Conservation (phyloP, 2,113 vertebrate species). For the Felis chaus region DNA sequence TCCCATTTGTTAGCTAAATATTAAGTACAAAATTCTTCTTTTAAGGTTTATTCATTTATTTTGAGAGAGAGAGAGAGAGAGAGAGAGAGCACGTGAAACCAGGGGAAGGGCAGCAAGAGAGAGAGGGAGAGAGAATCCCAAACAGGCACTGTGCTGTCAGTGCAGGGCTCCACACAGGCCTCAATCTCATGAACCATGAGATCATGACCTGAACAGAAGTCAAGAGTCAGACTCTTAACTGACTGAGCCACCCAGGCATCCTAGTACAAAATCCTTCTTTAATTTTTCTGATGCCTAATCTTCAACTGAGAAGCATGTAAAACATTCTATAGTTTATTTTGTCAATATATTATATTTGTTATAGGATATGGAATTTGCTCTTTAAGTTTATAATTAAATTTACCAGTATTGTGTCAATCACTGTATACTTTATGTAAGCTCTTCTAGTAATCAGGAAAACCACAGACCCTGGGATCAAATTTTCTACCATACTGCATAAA, state of each 20-base stretch:
- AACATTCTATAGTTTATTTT: not conserved
- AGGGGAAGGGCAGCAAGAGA: too few relatives aligned
- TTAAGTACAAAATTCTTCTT: not conserved
- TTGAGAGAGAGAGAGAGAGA: too few relatives aligned
- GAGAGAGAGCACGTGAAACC: rapidly evolving
- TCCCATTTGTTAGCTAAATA: not conserved
- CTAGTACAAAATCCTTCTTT: not conserved
- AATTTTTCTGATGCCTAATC: not conserved
- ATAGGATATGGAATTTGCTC: not conserved
- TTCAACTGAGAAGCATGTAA: not conserved
- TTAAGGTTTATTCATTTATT: too few relatives aligned
- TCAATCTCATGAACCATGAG: too few relatives aligned
- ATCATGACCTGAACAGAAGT: too few relatives aligned
- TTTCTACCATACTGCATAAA: not conserved
- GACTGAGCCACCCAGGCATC: too few relatives aligned
- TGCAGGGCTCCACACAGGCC: too few relatives aligned
- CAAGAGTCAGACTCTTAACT: too few relatives aligned
- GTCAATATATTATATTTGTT: not conserved
- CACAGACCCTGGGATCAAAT: not conserved
- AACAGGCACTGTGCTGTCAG: too few relatives aligned
- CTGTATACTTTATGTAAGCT: not conserved
- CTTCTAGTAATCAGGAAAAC: not conserved
- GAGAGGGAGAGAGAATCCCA: too few relatives aligned
- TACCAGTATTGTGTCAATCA: not conserved
- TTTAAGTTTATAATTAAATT: not conserved